These are phyloP conservation scores for Glaucopsyche alexis DNA, from an alignment of 2,888 invertebrate species.

Conservation along the genomic window DNA sequence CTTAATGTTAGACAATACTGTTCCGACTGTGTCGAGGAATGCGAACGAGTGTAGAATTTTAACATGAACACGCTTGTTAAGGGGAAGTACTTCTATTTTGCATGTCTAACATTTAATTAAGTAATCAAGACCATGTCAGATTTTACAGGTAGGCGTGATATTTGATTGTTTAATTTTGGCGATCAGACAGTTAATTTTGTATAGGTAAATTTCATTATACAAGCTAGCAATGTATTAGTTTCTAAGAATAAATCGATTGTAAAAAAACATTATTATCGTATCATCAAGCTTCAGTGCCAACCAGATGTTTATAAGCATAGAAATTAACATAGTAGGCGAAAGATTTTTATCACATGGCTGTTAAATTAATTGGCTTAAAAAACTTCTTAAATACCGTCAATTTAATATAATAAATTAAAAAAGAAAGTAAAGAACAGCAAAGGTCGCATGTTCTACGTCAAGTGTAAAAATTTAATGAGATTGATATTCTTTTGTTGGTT, in stretches of 20 bases:
- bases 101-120: background rate
- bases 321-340: background rate
- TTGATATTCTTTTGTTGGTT: background rate
- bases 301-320: background rate
- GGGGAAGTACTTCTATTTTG: background rate
- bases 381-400: background rate
- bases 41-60: slow-evolving; percentile 37
- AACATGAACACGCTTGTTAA: slow-evolving; percentile 30
- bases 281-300: background rate
- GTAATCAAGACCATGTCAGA: background rate
- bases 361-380: background rate
- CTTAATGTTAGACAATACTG: slow-evolving; percentile 32
- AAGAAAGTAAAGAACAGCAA: background rate
- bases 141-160: background rate
- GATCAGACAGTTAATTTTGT: background rate
- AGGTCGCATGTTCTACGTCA: background rate
- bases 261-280: background rate
- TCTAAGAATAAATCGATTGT: background rate
- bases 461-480: slow-evolving; percentile 11
- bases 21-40: slow-evolving; percentile 37
- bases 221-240: too few relatives aligned
- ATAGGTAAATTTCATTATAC: background rate
- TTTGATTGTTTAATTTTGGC: background rate
- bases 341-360: background rate
- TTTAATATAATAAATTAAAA: background rate